Conservation (phyloP, 2,113 vertebrate species). For the Caretta caretta region DNA sequence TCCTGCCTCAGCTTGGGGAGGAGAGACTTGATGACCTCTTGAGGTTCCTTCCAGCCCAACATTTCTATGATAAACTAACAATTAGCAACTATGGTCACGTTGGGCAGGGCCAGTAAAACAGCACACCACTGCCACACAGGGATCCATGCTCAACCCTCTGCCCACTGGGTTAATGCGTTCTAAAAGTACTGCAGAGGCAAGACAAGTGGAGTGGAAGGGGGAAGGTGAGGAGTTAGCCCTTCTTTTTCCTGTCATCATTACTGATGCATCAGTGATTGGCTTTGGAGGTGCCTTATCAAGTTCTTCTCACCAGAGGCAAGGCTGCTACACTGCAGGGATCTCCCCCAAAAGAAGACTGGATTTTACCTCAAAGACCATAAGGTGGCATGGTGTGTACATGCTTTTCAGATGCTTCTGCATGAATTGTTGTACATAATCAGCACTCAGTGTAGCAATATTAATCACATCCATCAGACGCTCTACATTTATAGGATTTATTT, state of each 20-base stretch:
- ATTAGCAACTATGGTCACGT: constrained; percentile 4
- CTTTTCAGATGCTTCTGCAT: not conserved
- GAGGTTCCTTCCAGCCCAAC: too few species aligned
- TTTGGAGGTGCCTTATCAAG: not conserved
- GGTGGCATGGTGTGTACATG: accelerated
- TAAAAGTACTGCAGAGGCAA: not conserved
- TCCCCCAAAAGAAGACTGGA: not conserved
- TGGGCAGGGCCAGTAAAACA: not conserved
- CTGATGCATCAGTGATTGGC: not conserved
- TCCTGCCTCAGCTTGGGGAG: not conserved
- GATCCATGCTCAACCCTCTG: not conserved
- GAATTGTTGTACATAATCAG: not conserved
- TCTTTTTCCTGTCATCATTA: not conserved
- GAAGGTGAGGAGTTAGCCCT: not conserved
- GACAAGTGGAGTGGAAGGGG: not conserved
- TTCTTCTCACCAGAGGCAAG: not conserved
- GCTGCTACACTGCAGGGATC: not conserved
- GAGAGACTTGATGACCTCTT: not conserved
- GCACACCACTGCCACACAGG: not conserved
- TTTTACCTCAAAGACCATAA: not conserved
- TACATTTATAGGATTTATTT: not conserved
- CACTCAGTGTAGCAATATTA: not conserved
- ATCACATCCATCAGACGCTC: not conserved
- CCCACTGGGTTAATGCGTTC: not conserved
- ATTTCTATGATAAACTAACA: not conserved